Conservation (phyloP, 2,113 vertebrate genomes). For the Scophthalmus maximus region DNA sequence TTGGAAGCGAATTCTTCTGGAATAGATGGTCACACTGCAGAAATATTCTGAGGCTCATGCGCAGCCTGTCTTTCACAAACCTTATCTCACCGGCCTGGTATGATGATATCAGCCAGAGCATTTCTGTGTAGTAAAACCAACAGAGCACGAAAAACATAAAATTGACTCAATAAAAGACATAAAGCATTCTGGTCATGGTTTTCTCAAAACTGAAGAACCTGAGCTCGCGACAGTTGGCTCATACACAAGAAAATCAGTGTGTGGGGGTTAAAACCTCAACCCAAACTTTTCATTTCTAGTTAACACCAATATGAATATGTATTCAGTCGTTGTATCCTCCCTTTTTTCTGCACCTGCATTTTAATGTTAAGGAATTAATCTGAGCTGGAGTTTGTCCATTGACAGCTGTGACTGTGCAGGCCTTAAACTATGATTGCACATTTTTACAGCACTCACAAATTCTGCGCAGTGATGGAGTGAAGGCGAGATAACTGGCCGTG, state of each 20-base stretch:
- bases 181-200: neutral
- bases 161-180: neutral
- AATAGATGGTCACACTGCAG: too few species aligned
- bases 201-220: neutral
- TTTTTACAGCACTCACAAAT: neutral
- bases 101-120: neutral
- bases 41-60: neutral
- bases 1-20: slow-evolving; percentile 5
- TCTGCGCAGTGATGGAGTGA: neutral
- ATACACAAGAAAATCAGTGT: too few species aligned
- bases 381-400: neutral
- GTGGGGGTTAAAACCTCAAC: too few species aligned
- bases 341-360: neutral
- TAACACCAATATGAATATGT: neutral
- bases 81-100: neutral
- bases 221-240: neutral
- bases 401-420: neutral
- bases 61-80: neutral
- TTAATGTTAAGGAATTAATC: slow-evolving; percentile 10
- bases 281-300: too few species aligned
- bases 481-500: slow-evolving; percentile 26
- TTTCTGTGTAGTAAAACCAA: slow-evolving; percentile 19
- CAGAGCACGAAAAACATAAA: neutral
- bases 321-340: neutral
- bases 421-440: neutral